Percentiles rank a stretch among this genome's conserved stretches.
Conservation (phyloP, 2,113 vertebrate genomes). For the Machaerirhynchus nigripectus region DNA sequence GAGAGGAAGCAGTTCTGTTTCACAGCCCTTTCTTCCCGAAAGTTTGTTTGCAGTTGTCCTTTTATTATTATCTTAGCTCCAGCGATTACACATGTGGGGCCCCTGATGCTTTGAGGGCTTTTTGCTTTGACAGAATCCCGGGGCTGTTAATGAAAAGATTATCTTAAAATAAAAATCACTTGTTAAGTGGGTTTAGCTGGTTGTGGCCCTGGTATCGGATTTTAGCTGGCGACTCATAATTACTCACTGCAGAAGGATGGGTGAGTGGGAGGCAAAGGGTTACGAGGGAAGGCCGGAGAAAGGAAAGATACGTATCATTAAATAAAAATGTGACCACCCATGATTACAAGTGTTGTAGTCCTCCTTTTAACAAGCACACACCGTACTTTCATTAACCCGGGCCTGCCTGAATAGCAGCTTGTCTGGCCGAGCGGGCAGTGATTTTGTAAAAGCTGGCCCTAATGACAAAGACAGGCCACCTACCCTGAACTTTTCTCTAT, state of each 20-base stretch:
- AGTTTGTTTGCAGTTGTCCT: conserved; percentile 39
- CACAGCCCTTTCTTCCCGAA: neutral
- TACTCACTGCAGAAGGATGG: neutral
- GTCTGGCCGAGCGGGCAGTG: conserved; percentile 40
- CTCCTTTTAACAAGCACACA: conserved; percentile 62
- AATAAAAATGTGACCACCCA: conserved; percentile 73
- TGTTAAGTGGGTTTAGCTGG: neutral
- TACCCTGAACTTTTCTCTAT: conserved; percentile 67
- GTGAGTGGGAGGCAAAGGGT: conserved; percentile 22
- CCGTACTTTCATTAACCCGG: conserved; percentile 65
- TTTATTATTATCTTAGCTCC: conserved; percentile 14
- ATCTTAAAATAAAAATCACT: conserved; percentile 7
- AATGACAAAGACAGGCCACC: conserved; percentile 69
- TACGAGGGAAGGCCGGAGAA: neutral
- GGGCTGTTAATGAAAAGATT: neutral
- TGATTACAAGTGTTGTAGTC: conserved; percentile 55
- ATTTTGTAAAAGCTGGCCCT: conserved; percentile 53
- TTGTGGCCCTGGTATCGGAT: neutral
- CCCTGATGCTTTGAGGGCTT: neutral
- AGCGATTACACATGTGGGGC: neutral
- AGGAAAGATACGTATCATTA: conserved; percentile 61
- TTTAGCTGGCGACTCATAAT: neutral
- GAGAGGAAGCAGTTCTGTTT: conserved; percentile 7
- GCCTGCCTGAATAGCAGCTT: conserved; percentile 65
- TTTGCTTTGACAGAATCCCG: neutral